Evolutionary conservation across 2,888 invertebrate species (phyloP).

Genomic region (Cataglyphis altisquamis): DNA sequence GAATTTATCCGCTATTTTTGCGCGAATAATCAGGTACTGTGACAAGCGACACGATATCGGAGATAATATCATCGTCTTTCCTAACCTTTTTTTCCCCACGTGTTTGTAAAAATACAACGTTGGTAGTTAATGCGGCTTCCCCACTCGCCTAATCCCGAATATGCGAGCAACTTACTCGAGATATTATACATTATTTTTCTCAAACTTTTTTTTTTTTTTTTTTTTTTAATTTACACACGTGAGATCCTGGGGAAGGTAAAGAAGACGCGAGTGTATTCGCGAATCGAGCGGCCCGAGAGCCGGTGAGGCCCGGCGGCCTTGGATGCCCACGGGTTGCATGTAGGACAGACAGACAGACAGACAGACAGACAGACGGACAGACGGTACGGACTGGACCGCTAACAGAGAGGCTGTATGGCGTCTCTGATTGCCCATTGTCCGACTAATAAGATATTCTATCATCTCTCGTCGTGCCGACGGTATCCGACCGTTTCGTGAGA

Average conservation of each 20-base stretch:
- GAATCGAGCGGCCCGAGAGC: constrained; percentile 45
- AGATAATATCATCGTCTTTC: no score
- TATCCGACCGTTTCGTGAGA: constrained; percentile 71
- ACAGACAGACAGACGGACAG: constrained; percentile 25
- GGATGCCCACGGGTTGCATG: constrained; percentile 68
- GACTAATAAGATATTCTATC: constrained; percentile 85
- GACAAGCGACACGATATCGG: no score
- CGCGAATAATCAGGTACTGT: no score
- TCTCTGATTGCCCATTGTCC: constrained; percentile 85
- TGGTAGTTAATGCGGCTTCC: no score
- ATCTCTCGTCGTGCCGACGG: constrained; percentile 76
- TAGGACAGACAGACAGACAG: constrained; percentile 75
- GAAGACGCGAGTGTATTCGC: constrained; percentile 18
- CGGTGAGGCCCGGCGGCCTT: constrained; percentile 72
- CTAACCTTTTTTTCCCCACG: no score
- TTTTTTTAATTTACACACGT: constrained; percentile 36
- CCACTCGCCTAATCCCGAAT: not conserved
- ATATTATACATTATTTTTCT: not conserved
- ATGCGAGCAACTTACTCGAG: not conserved
- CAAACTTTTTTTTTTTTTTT: not conserved
- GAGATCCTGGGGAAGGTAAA: constrained; percentile 39
- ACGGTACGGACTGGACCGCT: constrained; percentile 73
- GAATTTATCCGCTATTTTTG: no score
- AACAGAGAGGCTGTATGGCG: constrained; percentile 82
- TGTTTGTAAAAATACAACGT: no score